Evolutionary conservation across 2,113 vertebrate species (phyloP).

Genomic region (Trochalopteron elliotii): DNA sequence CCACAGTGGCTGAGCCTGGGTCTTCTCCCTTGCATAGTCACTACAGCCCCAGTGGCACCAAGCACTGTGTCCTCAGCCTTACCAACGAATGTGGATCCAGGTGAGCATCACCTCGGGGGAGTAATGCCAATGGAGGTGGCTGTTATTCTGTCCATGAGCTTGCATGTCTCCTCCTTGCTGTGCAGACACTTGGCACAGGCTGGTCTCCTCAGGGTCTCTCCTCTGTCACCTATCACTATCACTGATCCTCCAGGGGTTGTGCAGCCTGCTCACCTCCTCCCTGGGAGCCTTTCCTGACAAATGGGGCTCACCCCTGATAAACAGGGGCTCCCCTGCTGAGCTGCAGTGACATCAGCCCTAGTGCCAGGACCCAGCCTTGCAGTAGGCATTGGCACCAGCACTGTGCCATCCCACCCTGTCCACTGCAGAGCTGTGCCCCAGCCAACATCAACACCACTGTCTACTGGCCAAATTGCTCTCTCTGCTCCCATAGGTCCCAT

Average conservation of each 20-base stretch:
- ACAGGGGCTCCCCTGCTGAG: neutral
- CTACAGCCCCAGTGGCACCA: neutral
- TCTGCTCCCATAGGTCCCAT: neutral
- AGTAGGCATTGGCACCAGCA: fast-evolving
- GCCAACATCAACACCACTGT: fast-evolving
- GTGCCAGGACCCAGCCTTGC: neutral
- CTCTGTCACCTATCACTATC: fast-evolving
- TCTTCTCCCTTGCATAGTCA: neutral
- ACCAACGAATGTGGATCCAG: neutral
- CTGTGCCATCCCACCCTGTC: neutral
- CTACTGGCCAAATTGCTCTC: fast-evolving
- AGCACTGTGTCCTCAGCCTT: neutral
- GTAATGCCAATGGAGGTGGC: neutral
- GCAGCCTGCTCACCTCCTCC: neutral
- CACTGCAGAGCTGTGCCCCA: neutral
- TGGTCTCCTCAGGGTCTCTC: neutral
- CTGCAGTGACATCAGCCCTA: neutral
- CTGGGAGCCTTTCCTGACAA: neutral
- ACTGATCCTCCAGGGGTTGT: neutral
- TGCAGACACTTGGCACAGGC: fast-evolving
- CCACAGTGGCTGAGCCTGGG: fast-evolving
- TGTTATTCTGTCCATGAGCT: neutral
- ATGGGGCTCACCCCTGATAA: neutral
- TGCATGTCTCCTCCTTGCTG: fast-evolving
- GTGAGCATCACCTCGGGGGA: fast-evolving